Conservation (phyloP, 1,140 invertebrate species). For the Scaptomyza hsui region DNA sequence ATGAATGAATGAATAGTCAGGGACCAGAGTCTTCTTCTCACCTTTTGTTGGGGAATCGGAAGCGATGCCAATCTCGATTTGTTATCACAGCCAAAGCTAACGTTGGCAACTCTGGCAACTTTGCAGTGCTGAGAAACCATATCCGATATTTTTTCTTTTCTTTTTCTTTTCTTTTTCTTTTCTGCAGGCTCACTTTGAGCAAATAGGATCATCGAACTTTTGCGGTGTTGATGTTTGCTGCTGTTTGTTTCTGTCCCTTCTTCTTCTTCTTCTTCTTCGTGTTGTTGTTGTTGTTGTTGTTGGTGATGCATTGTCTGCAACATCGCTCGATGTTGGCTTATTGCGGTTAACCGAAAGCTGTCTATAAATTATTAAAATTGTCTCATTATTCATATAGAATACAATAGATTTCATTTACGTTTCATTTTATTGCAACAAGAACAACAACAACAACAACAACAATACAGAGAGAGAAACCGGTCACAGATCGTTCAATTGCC, state of each 20-base stretch:
- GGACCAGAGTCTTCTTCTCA: conserved; percentile 52
- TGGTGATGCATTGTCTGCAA: conserved; percentile 45
- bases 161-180: conserved; percentile 11
- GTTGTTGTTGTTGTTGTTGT: conserved; percentile 20
- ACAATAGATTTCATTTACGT: conserved; percentile 82
- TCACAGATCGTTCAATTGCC: conserved; percentile 71
- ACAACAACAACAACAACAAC: conserved; percentile 32
- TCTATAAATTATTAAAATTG: conserved; percentile 84
- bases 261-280: conserved; percentile 10
- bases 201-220: conserved; percentile 74
- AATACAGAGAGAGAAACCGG: conserved; percentile 55
- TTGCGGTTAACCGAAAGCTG: conserved; percentile 81
- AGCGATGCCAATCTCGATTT: conserved; percentile 77
- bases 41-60: conserved; percentile 74
- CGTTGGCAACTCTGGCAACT: conserved; percentile 2
- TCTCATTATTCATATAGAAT: conserved; percentile 83
- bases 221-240: conserved; percentile 39
- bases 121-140: conserved; percentile 56
- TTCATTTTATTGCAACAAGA: conserved; percentile 80
- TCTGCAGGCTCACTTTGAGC: neutral
- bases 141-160: conserved; percentile 52
- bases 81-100: conserved; percentile 65
- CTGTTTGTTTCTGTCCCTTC: conserved; percentile 15
- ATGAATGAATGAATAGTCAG: conserved; percentile 8
- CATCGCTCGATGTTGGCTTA: conserved; percentile 36